Evolutionary conservation across 2,797 vertebrate genomes (phyloP), one percentile per base, ranked within the genome.

Genomic region (Phrynocephalus guinanensis): DNA sequence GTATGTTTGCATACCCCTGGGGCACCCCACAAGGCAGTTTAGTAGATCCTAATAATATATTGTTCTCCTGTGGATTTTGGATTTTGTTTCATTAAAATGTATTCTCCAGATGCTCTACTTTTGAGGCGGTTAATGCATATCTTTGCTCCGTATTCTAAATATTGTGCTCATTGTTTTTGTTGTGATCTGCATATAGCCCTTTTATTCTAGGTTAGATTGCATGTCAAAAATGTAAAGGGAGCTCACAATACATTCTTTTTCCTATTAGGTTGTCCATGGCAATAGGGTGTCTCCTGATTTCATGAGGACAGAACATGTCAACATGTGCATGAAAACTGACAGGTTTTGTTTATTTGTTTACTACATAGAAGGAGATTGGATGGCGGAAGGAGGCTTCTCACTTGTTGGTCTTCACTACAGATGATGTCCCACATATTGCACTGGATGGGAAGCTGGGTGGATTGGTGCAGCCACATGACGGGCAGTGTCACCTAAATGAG

Each of bases 381-480:
- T 99, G 99, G 99, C 97, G 99, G 70, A 99, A 99, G 91, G 99
- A 98, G 84, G 99, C 99, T 0, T 98, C 98, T 87, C 99, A 99
- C 91, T 95, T 99, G 92, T 96, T 99, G 95, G 98, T 99, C 80
- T 99, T 99, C 88, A 97, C 98, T 5, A 99, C 99, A 0, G 99
- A 99, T 0, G 99, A 99, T 0, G 98, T 99, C 8, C 99, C 98
- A 20, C 99, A 99, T 94, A 97, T 99, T 0, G 99, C 99, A 5
- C 96, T 99, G 96, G 99, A 99, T 10, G 99, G 99, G 60, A 97
- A 98, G 88, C 96, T 99, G 70, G 99, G 98, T 0, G 99, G 99
- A 2, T 96, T 99, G 33, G 98, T 99, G 60, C 97, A 98, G 92
- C 99, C 99, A 0, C 98, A 99, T 0, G 99, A 99, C 0, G 99